These are phyloP conservation scores for Ciconia stormi DNA, from an alignment of 2,113 vertebrate species.

Conservation along the genomic window DNA sequence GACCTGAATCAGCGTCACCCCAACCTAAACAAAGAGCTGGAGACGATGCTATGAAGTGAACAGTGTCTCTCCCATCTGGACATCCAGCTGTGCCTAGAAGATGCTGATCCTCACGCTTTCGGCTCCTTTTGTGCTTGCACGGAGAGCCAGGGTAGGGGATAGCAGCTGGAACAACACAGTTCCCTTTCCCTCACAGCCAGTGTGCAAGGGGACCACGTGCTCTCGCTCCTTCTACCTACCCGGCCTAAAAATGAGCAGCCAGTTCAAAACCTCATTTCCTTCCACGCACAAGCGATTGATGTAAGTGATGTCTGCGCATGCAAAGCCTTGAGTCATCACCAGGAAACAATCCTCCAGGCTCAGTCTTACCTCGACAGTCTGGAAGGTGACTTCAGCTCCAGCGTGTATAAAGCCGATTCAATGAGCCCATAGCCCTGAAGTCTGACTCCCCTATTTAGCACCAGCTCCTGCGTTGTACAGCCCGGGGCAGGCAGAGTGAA, in stretches of 20 bases:
- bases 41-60: conserved; percentile 22
- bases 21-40: background rate
- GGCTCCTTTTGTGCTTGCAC: background rate
- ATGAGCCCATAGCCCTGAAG: accelerated
- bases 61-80: background rate
- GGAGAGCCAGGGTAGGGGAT: background rate
- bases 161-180: background rate
- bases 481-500: background rate
- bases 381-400: background rate
- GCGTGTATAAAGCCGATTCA: accelerated
- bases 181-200: background rate
- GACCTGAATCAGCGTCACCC: background rate
- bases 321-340: background rate
- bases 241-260: background rate
- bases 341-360: background rate
- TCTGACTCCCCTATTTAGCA: accelerated
- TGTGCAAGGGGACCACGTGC: accelerated
- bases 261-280: background rate
- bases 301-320: background rate
- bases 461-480: accelerated
- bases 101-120: background rate
- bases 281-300: accelerated
- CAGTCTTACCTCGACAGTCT: accelerated
- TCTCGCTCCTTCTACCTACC: background rate
- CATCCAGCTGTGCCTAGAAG: background rate